Conservation (phyloP, 2,888 invertebrate species). For the Aphrophora alni region DNA sequence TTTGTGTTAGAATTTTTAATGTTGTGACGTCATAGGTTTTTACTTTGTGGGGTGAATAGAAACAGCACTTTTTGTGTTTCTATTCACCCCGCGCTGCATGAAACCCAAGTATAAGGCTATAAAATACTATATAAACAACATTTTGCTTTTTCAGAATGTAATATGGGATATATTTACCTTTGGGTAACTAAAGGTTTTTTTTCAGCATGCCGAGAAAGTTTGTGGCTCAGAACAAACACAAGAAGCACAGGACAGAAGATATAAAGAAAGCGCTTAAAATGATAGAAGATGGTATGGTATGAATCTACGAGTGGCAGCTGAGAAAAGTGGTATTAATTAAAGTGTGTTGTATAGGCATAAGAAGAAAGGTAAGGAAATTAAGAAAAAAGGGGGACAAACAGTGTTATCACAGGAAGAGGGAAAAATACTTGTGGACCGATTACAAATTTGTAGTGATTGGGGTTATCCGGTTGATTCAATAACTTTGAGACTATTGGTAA, state of each 20-base stretch:
- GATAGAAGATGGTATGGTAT: not conserved
- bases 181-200: too few relatives aligned
- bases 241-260: not conserved
- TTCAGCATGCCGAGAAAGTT: constrained; percentile 18
- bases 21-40: not conserved
- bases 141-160: too few relatives aligned
- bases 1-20: not conserved
- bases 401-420: not conserved
- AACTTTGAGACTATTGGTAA: not conserved
- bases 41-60: not conserved
- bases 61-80: not conserved
- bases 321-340: constrained; percentile 28
- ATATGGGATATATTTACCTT: too few relatives aligned
- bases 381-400: constrained; percentile 31
- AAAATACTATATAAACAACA: not conserved
- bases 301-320: not conserved
- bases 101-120: too few relatives aligned
- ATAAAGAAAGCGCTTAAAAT: constrained; percentile 3
- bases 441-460: not conserved
- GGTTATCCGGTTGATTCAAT: not conserved
- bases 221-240: not conserved
- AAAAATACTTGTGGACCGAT: not conserved
- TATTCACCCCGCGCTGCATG: not conserved
- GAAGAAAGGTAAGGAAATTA: constrained; percentile 20
- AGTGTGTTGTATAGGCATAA: constrained; percentile 35